Conservation (phyloP, 2,888 invertebrate genomes). For the Strigamia maritima region DNA sequence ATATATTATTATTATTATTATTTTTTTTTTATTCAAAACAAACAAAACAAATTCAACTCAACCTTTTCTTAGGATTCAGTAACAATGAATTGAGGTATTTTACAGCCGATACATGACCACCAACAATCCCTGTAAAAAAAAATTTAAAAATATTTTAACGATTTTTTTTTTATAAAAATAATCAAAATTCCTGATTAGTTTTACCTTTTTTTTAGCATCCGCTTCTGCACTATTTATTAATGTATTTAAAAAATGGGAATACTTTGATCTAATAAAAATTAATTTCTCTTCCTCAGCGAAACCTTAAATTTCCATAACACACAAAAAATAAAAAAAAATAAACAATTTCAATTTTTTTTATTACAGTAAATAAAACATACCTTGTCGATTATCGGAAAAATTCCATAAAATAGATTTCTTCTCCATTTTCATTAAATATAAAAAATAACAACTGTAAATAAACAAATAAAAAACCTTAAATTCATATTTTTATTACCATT, state of each 20-base stretch:
- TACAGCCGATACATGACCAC: background rate
- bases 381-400: background rate
- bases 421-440: background rate
- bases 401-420: background rate
- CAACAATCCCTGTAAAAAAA: background rate
- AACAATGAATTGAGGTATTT: background rate
- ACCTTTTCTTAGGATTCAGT: background rate
- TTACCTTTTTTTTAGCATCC: background rate
- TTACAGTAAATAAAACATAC: background rate
- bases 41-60: background rate
- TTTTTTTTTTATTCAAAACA: background rate
- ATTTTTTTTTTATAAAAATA: background rate
- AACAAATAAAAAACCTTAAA: too few relatives aligned
- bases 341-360: background rate
- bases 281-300: conserved; percentile 7
- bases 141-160: too few relatives aligned
- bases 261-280: background rate
- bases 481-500: too few relatives aligned
- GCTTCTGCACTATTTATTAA: background rate
- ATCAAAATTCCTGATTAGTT: too few relatives aligned
- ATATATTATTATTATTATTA: background rate
- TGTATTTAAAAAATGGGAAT: background rate
- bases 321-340: background rate
- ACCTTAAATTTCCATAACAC: background rate
- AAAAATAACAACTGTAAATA: background rate